A percentile compares a stretch with the other conserved stretches of the same genome.
Evolutionary conservation across 2,797 vertebrate species (phyloP).

Genomic region (Diglossa cyanea): DNA sequence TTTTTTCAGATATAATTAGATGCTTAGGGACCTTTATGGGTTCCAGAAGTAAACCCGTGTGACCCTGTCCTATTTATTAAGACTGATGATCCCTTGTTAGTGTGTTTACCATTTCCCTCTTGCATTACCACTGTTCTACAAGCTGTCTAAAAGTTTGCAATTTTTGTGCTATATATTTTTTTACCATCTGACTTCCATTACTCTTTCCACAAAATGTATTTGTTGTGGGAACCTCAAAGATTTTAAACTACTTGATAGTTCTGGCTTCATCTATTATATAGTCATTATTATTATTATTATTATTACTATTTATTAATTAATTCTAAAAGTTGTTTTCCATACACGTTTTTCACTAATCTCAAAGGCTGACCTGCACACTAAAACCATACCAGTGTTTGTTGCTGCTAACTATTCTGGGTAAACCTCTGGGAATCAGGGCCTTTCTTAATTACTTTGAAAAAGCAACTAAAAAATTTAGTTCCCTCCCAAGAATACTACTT

Average conservation of each 20-base stretch:
- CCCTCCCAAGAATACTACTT: constrained; percentile 41
- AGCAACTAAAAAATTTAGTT: constrained; percentile 77
- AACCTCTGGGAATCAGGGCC: constrained; percentile 75
- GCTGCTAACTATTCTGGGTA: constrained; percentile 79
- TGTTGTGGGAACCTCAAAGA: constrained; percentile 59
- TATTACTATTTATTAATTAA: background rate
- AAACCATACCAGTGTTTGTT: constrained; percentile 66
- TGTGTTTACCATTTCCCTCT: constrained; percentile 57
- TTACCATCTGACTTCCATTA: constrained; percentile 57
- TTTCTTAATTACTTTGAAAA: constrained; percentile 72
- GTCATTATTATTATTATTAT: background rate
- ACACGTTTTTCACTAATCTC: constrained; percentile 78
- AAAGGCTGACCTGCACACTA: constrained; percentile 62
- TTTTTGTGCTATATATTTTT: constrained; percentile 59
- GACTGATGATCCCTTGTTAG: constrained; percentile 68
- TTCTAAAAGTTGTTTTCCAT: background rate
- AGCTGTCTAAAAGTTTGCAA: constrained; percentile 66
- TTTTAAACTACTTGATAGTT: constrained; percentile 58
- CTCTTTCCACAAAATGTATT: constrained; percentile 62
- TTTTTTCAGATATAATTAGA: constrained; percentile 77
- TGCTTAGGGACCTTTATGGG: constrained; percentile 69
- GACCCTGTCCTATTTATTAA: constrained; percentile 75
- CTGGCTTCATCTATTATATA: constrained; percentile 39
- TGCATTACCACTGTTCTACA: constrained; percentile 60
- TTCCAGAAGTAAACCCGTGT: constrained; percentile 69